These are phyloP conservation scores for Phaonia tiefii DNA, from an alignment of 2,888 invertebrate genomes.

Conservation along the genomic window DNA sequence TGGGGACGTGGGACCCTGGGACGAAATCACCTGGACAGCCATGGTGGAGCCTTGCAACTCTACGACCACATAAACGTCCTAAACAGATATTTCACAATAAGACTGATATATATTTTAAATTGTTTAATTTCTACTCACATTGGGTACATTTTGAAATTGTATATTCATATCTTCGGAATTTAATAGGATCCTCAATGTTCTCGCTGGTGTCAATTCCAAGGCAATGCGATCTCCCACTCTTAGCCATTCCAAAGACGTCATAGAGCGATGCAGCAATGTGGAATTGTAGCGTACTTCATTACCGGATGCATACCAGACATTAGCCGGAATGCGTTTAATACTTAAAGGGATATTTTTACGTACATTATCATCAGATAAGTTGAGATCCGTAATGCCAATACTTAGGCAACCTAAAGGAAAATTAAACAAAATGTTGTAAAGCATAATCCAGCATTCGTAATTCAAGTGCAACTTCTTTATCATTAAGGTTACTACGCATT, in stretches of 20 bases:
- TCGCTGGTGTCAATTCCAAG: conserved; percentile 86
- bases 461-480: no score
- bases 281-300: conserved; percentile 87
- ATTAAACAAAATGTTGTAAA: no score
- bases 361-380: conserved; percentile 84
- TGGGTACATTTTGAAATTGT: conserved; percentile 88
- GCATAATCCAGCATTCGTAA: no score
- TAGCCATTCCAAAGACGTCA: conserved; percentile 88
- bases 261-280: conserved; percentile 84
- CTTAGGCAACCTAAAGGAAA: conserved; percentile 86
- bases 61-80: conserved; percentile 91
- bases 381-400: conserved; percentile 89
- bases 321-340: conserved; percentile 85
- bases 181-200: conserved; percentile 87
- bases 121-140: conserved; percentile 81
- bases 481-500: no score
- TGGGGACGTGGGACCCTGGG: conserved; percentile 82
- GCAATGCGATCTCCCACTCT: conserved; percentile 90
- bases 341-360: conserved; percentile 85
- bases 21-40: conserved; percentile 87
- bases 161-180: conserved; percentile 91
- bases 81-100: conserved; percentile 70
- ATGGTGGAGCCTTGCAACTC: conserved; percentile 91
- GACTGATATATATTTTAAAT: neutral
- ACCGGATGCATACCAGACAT: conserved; percentile 81